Conservation (phyloP, 2,888 invertebrate species). For the Parasteatoda lunata region DNA sequence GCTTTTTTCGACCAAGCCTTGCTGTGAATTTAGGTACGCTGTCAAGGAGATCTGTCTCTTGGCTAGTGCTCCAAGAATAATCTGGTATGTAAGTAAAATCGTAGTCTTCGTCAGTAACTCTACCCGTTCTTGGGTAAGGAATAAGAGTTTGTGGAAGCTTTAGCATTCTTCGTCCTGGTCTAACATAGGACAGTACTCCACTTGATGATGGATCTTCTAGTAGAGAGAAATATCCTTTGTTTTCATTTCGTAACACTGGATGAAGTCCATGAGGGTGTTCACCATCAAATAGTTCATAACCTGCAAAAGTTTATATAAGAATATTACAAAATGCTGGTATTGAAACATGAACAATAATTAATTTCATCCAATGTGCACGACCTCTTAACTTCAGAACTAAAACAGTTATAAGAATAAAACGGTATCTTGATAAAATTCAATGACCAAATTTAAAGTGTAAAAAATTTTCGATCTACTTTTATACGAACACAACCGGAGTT, state of each 20-base stretch:
- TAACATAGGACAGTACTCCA: constrained; percentile 50
- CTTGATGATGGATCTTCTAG: constrained; percentile 18
- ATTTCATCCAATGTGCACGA: too few species aligned
- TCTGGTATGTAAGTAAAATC: constrained; percentile 20
- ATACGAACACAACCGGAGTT: too few species aligned
- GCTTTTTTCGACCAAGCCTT: constrained; percentile 64
- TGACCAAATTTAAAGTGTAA: too few species aligned
- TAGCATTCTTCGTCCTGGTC: constrained; percentile 36
- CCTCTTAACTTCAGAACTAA: too few species aligned
- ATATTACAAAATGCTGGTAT: not conserved
- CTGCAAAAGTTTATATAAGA: constrained; percentile 24
- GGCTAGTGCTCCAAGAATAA: constrained; percentile 12
- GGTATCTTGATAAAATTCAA: too few species aligned
- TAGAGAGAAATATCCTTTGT: constrained; percentile 26
- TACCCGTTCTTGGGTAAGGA: constrained; percentile 68
- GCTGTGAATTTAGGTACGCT: constrained; percentile 22
- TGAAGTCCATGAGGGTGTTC: constrained; percentile 64
- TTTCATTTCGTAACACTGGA: constrained; percentile 53
- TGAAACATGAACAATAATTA: too few species aligned
- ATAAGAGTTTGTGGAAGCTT: constrained; percentile 59
- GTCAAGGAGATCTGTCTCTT: not conserved
- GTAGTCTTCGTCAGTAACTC: constrained; percentile 22
- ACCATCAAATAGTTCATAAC: constrained; percentile 60
- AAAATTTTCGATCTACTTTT: too few species aligned
- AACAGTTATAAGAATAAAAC: too few species aligned